Evolutionary conservation across 2,888 invertebrate genomes (phyloP).

Genomic region (Lasioglossum vierecki): DNA sequence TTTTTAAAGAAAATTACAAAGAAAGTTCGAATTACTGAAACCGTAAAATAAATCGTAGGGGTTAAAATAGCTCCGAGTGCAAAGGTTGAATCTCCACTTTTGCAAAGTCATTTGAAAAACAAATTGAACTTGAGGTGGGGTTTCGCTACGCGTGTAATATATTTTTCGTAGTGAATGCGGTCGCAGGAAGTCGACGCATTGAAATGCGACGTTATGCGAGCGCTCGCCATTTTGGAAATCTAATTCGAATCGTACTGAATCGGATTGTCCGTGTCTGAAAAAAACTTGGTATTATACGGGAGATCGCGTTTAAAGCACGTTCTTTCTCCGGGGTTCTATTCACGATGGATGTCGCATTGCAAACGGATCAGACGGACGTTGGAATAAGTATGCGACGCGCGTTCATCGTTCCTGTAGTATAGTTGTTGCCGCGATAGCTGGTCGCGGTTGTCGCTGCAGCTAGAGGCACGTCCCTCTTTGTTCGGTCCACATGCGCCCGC

Average conservation of each 20-base stretch:
- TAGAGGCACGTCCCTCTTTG: slow-evolving; percentile 55
- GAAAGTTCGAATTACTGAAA: no score
- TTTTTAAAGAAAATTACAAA: no score
- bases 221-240: slow-evolving; percentile 14
- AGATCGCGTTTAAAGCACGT: slow-evolving; percentile 34
- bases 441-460: slow-evolving; percentile 20
- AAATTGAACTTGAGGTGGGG: not conserved
- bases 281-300: slow-evolving; percentile 22
- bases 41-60: no score
- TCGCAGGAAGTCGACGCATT: not conserved
- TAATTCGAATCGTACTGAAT: slow-evolving; percentile 4
- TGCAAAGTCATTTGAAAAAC: not conserved
- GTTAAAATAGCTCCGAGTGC: no score
- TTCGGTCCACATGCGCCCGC: slow-evolving; percentile 45
- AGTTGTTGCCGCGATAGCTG: slow-evolving; percentile 38
- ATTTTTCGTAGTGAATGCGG: not conserved
- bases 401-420: slow-evolving; percentile 55
- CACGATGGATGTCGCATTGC: slow-evolving; percentile 51
- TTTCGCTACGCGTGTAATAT: not conserved
- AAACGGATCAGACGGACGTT: slow-evolving; percentile 55
- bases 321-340: slow-evolving; percentile 33
- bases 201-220: not conserved
- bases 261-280: slow-evolving; percentile 12
- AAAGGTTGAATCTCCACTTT: not conserved
- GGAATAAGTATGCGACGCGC: slow-evolving; percentile 61